Evolutionary conservation across 1,140 invertebrate genomes (phyloP).

Genomic region (Samia ricini): DNA sequence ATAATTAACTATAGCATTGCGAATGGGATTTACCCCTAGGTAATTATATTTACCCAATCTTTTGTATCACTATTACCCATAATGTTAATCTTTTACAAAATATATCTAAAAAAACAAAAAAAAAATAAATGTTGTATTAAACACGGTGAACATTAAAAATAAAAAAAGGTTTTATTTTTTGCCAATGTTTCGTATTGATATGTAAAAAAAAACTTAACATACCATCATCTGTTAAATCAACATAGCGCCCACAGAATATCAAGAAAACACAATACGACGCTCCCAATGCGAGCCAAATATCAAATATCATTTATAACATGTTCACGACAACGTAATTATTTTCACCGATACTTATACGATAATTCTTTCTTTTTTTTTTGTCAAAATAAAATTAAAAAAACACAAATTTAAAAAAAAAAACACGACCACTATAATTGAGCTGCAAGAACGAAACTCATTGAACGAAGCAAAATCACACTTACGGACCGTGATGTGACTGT

Average conservation of each 20-base stretch:
- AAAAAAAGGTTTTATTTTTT: too few species aligned
- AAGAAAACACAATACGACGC: slow-evolving; percentile 28
- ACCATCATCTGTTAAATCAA: slow-evolving; percentile 37
- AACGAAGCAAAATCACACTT: slow-evolving; percentile 37
- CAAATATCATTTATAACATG: slow-evolving; percentile 24
- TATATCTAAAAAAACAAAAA: too few species aligned
- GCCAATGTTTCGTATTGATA: background rate
- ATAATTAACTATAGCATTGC: too few species aligned
- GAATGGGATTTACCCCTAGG: too few species aligned
- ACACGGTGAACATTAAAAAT: too few species aligned
- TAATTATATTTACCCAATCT: too few species aligned
- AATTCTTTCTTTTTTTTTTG: background rate
- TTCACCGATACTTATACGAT: background rate
- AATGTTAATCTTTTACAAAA: too few species aligned
- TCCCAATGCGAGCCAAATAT: slow-evolving; percentile 31
- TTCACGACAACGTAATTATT: background rate
- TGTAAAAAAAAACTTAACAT: slow-evolving; percentile 12
- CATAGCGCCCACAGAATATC: slow-evolving; percentile 32
- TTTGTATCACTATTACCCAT: too few species aligned
- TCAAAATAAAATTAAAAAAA: background rate
- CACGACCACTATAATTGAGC: slow-evolving; percentile 20
- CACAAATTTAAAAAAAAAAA: slow-evolving; percentile 15
- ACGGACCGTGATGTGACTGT: slow-evolving; percentile 39
- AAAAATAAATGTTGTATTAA: too few species aligned
- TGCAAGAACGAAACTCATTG: slow-evolving; percentile 20